These are phyloP conservation scores for Liparis tanakae DNA, from an alignment of 2,797 vertebrate species.

Conservation along the genomic window DNA sequence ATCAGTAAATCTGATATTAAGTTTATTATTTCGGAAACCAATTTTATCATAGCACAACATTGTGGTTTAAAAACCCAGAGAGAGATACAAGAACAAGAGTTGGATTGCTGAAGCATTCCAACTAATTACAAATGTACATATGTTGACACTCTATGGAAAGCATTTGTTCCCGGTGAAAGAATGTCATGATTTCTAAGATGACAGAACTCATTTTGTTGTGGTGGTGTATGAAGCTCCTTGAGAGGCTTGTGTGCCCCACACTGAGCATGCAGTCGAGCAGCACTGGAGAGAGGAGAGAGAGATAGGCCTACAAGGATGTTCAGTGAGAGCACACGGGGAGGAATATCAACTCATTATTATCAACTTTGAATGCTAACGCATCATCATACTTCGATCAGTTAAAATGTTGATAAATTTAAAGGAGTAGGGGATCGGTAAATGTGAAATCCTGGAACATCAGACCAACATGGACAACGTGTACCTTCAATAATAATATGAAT, in stretches of 20 bases:
- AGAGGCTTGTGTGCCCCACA: not conserved
- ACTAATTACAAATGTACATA: not conserved
- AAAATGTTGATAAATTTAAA: not conserved
- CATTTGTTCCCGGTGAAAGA: not conserved
- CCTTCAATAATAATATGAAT: not conserved
- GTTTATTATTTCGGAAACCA: not conserved
- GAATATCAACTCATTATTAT: not conserved
- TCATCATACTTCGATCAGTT: not conserved
- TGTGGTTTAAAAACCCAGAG: not conserved
- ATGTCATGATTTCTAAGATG: not conserved
- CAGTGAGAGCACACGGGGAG: not conserved
- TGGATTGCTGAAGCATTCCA: too few relatives aligned
- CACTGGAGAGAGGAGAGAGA: not conserved
- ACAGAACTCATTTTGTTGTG: not conserved
- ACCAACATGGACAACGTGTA: accelerated
- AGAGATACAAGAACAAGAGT: too few relatives aligned
- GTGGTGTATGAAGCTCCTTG: not conserved
- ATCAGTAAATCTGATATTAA: not conserved
- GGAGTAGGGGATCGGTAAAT: not conserved
- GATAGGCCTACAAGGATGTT: not conserved
- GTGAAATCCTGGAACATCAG: not conserved
- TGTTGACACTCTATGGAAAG: not conserved
- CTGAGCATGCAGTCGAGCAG: not conserved
- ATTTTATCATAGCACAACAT: not conserved
- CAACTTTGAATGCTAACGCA: not conserved